These are phyloP conservation scores for Macropis europaea DNA, from an alignment of 2,888 invertebrate genomes.

Conservation along the genomic window DNA sequence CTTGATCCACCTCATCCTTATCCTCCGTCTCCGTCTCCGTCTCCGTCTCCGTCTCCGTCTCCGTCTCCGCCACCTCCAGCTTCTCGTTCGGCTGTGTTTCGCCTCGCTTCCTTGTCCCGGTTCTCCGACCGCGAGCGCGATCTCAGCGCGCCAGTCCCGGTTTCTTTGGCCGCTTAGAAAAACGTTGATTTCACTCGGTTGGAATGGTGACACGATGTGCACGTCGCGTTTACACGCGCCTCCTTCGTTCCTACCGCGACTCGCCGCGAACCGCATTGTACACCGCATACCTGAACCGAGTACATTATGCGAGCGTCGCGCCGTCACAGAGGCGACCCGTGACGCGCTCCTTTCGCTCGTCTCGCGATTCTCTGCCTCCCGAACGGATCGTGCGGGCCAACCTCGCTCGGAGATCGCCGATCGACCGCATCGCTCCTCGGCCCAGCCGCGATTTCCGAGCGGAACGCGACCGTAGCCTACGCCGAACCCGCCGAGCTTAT, in stretches of 20 bases:
- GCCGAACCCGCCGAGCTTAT: constrained; percentile 28
- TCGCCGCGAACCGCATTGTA: constrained; percentile 62
- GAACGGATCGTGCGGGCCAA: too few species aligned
- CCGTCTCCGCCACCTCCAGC: not conserved
- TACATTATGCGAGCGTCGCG: constrained; percentile 50
- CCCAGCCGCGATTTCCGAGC: too few species aligned
- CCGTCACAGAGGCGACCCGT: constrained; percentile 21
- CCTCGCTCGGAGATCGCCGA: too few species aligned
- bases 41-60: constrained; percentile 22
- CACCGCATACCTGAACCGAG: constrained; percentile 62
- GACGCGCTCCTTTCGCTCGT: constrained; percentile 29
- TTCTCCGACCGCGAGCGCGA: constrained; percentile 26
- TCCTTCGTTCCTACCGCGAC: constrained; percentile 46
- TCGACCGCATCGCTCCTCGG: too few species aligned
- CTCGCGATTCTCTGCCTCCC: too few species aligned
- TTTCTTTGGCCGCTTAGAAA: constrained; percentile 69
- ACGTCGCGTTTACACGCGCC: constrained; percentile 60
- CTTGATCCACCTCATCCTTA: constrained; percentile 49
- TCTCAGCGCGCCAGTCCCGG: constrained; percentile 45
- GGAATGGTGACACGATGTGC: constrained; percentile 75
- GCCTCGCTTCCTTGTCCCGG: constrained; percentile 35
- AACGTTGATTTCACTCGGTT: constrained; percentile 76
- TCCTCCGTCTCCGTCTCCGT: constrained; percentile 31
- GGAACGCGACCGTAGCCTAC: constrained; percentile 28
- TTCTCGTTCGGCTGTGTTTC: constrained; percentile 21